These are phyloP conservation scores for Pharmacophagus antenor DNA, from an alignment of 2,888 invertebrate species.

Conservation along the genomic window DNA sequence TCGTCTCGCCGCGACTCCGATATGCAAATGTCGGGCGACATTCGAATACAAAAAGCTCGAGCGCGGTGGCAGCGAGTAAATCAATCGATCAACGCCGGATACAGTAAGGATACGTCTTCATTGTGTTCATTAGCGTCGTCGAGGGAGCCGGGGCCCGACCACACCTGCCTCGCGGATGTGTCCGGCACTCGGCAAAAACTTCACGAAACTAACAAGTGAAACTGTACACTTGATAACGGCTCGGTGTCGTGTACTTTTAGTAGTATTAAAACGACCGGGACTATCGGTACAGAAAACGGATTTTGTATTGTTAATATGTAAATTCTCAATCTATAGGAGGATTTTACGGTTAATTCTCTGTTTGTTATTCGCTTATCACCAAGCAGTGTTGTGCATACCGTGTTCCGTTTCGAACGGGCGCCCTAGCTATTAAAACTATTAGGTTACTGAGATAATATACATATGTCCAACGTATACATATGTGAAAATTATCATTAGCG, in stretches of 20 bases:
- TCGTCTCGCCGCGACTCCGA: constrained; percentile 68
- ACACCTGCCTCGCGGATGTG: constrained; percentile 68
- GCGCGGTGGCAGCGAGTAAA: constrained; percentile 79
- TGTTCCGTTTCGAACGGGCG: too few species aligned
- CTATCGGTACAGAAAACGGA: too few species aligned
- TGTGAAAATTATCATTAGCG: too few species aligned
- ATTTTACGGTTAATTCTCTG: too few species aligned
- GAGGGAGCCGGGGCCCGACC: constrained; percentile 48
- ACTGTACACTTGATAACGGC: constrained; percentile 20
- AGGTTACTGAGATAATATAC: too few species aligned
- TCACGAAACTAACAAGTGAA: constrained; percentile 50
- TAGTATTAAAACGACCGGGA: not conserved
- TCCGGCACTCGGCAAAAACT: constrained; percentile 66
- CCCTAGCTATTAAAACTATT: too few species aligned
- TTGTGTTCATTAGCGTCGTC: constrained; percentile 79
- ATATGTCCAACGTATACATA: too few species aligned
- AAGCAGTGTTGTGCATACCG: too few species aligned
- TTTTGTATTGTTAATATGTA: not conserved
- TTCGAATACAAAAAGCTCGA: constrained; percentile 80
- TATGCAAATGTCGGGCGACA: constrained; percentile 77
- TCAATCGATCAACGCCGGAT: constrained; percentile 82
- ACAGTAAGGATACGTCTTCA: constrained; percentile 78
- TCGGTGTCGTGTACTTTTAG: not conserved
- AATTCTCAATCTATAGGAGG: not conserved
- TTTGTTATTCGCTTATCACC: too few species aligned